Conservation (phyloP, 2,113 vertebrate species). For the Megatriorchis doriae region DNA sequence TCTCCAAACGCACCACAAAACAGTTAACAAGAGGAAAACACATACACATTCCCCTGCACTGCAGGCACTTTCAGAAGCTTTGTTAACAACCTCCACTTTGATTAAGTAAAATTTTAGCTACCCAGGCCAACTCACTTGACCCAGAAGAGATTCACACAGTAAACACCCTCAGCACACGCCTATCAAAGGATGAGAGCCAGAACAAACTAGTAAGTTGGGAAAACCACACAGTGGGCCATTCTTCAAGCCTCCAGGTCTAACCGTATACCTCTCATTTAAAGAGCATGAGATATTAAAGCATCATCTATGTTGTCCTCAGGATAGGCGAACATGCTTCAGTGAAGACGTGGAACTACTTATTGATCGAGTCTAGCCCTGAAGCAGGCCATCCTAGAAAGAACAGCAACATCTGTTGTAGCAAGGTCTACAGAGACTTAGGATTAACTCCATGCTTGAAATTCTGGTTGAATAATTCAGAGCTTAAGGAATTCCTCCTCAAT, state of each 20-base stretch:
- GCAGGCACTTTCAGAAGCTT: not conserved
- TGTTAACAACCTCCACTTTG: not conserved
- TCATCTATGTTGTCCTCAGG: not conserved
- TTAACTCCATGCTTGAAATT: not conserved
- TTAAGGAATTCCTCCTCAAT: not conserved
- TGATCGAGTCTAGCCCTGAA: not conserved
- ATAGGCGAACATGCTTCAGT: not conserved
- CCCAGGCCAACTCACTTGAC: not conserved
- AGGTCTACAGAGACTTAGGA: not conserved
- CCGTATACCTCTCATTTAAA: not conserved
- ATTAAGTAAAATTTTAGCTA: not conserved
- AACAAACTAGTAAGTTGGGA: not conserved
- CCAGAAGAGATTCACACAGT: not conserved
- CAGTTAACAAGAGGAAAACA: not conserved
- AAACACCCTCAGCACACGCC: not conserved
- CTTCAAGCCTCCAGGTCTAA: not conserved
- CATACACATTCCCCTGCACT: rapidly evolving
- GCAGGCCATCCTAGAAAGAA: not conserved
- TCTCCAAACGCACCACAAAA: not conserved
- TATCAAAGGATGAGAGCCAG: rapidly evolving
- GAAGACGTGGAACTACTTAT: not conserved
- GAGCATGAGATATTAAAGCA: not conserved
- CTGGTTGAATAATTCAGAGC: not conserved
- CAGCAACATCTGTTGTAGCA: not conserved
- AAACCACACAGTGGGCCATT: not conserved